Evolutionary conservation across 2,888 invertebrate genomes (phyloP), one percentile per base, ranked within the genome.

Genomic region (Villa cingulata): DNA sequence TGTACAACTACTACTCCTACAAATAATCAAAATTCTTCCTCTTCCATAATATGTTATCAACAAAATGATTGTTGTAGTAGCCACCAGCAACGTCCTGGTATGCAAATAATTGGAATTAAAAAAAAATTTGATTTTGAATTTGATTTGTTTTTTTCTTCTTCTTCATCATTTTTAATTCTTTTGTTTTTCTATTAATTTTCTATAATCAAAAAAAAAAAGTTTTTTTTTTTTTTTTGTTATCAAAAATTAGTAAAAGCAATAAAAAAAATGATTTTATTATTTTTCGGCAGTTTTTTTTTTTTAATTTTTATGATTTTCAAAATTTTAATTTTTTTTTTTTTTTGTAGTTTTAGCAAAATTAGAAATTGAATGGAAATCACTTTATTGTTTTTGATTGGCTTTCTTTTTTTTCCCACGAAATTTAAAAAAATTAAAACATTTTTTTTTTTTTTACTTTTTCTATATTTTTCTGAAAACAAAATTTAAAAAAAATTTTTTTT

Each of bases 1-100:
- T 9, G 10, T 27, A 27, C 27, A 27, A 27, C 27, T 9, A 27
- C 27, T 9, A 27, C 10, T 27, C 1, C 27, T 9, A 12, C 29
- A 32, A 5, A n/a, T n/a, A n/a, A 32, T 32, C 29, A 32, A 12
- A 6, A 6, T 23, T 6, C 23, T 23, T 23, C 23, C 23, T 23
- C 23, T 23, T 23, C 23, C 23, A 6, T 23, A 23, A 23, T 23
- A 4, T 6, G 23, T 23, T 3, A 32, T 32, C 29, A 32, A 32
- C 29, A 7, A 32, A 9, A 32, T 12, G 23, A 23, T 23, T 23
- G 23, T 23, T 23, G 23, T 23, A 23, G 23, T n/a, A n/a, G n/a
- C n/a, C 27, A 27, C 9, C 29, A 32, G 42, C 50, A 51, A 43
- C 51, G 48, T 45, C 41, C 48, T 49, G 53, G 53, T 53, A 53